Evolutionary conservation across 2,113 vertebrate genomes (phyloP), one percentile per base, ranked within the genome.

Genomic region (Menura novaehollandiae): DNA sequence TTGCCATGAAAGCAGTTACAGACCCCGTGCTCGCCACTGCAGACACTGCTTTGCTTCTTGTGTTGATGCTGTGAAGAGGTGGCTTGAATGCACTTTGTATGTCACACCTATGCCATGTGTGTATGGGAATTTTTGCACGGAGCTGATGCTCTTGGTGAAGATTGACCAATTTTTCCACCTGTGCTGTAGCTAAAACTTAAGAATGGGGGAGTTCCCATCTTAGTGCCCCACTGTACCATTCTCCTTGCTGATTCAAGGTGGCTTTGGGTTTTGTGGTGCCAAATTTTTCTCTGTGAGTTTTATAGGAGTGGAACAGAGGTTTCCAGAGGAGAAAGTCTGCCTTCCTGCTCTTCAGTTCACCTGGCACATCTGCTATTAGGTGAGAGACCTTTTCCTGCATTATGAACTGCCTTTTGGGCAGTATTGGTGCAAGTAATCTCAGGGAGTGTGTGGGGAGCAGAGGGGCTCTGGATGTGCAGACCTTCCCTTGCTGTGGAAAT

Each of bases 61-160:
- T 37, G 49, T 46, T 71, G 58, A 37, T 66, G 53, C 64, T 53
- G 33, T 11, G 9, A 84, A 44, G 28, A 44, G 35, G 20, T 58
- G 14, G 33, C 33, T 92, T 7, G 3, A 59, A 33, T 10, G 32
- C 5, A 1, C 18, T 47, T 80, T 27, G 6, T 27, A 8, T 19
- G 3, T 55, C 7, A 23, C 14, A 75, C 30, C 32, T 33, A 7
- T 20, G 37, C 19, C 37, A 35, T 4, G 1, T 0, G 1, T 14
- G 10, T 9, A 4, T 30, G 22, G 24, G 33, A 78, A 39, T 59
- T 78, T 77, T 77, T 52, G 39, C 9, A 6, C 3, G 26, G 69
- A 32, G 26, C 64, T 72, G 44, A 37, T 52, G 33, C 3, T 87
- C 17, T 81, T 78, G 33, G 33, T 2, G 5, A 85, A 77, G 30